Evolutionary conservation across 2,888 invertebrate species (phyloP).

Genomic region (Xanthostigma xanthostigma): DNA sequence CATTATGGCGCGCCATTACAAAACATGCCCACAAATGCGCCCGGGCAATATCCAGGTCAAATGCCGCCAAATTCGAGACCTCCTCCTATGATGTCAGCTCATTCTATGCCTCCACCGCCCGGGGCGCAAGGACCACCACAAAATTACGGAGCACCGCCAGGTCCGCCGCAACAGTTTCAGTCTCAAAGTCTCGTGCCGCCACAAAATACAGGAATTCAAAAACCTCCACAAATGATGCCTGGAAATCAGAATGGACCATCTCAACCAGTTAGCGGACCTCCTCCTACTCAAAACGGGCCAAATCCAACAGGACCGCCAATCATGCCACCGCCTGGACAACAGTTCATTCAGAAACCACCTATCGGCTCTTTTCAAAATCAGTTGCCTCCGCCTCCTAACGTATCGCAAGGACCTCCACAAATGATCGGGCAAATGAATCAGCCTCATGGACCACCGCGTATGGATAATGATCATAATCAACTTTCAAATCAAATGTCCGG

Average conservation of each 20-base stretch:
- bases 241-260: background rate
- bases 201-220: no score
- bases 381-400: background rate
- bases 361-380: background rate
- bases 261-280: background rate
- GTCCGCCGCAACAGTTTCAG: slow-evolving; percentile 1
- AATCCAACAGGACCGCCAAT: slow-evolving; percentile 1
- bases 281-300: background rate
- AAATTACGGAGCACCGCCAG: slow-evolving; percentile 6
- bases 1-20: slow-evolving; percentile 15
- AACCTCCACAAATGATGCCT: slow-evolving; percentile 5
- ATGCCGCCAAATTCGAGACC: slow-evolving; percentile 14
- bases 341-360: background rate
- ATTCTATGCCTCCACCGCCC: slow-evolving; percentile 9
- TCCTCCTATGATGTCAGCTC: slow-evolving; percentile 16
- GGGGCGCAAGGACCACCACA: slow-evolving; percentile 6
- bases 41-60: slow-evolving; percentile 13
- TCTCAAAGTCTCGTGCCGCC: background rate
- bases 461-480: slow-evolving; percentile 12
- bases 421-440: no score
- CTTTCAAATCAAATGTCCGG: slow-evolving; percentile 27
- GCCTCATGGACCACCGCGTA: background rate
- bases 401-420: background rate
- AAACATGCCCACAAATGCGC: slow-evolving; percentile 12
- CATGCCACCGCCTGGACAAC: background rate